Base-by-base conservation (phyloP, 2,113 vertebrate genomes). In the Bucco capensis region DNA sequence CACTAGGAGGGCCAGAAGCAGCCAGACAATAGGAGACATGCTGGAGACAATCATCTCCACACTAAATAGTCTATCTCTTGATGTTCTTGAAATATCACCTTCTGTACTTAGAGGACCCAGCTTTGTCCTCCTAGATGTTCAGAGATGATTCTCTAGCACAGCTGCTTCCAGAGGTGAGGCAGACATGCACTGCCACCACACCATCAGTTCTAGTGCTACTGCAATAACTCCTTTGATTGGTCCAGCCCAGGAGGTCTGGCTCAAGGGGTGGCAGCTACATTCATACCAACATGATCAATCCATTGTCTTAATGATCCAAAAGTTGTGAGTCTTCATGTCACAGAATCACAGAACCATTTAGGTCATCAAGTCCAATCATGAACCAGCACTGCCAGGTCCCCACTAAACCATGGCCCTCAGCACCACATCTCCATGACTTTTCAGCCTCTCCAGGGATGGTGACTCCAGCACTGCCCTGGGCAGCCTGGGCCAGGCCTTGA, bases 241-340 rank as follows among this genome's bases (percentile, higher is more conserved):
- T 17, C n/a, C 62, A 54, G 1, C 1, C 10, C 64, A 58, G n/a
- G 2, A 7, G 10, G 2, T 38, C 73, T 46, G 23, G 61, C 35
- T 62, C 40, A 7, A 7, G 37, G 54, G 10, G 2, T 0, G 40
- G 18, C 5, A 1, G 10, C 24, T 5, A 8, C 7, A 56, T 6
- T 6, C 5, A 3, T 44, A 77, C 56, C 23, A 66, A 21, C 35
- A 21, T 21, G 22, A 18, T 60, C 23, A 38, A 13, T 37, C 10
- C 46, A n/a, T 15, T 5, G 15, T 2, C 65, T 42, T 42, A 8
- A 7, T 7, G 14, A n/a, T 19, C 18, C 38, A 15, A 1, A 1
- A 28, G 4, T 3, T 6, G 10, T 28, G 24, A 38, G 47, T 13
- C 23, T 33, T 9, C 22, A 42, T 12, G 40, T 42, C 40, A 42